Percentiles rank a stretch among this genome's conserved stretches.
Conservation (phyloP, 2,888 invertebrate species). For the Campoplex nolae region DNA sequence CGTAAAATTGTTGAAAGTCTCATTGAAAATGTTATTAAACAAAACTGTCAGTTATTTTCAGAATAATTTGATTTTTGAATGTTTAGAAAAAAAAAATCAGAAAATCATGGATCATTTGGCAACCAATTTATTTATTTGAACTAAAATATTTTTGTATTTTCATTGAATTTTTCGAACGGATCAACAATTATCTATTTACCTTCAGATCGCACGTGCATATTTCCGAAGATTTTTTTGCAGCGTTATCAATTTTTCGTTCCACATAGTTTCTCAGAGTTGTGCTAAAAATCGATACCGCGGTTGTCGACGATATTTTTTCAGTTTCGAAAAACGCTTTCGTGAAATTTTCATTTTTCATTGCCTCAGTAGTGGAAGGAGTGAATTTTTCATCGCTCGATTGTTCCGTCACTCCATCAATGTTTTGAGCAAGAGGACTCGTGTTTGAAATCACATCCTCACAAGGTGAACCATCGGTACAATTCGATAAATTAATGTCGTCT, state of each 20-base stretch:
- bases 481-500: conserved; percentile 62
- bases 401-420: conserved; percentile 25
- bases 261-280: conserved; percentile 37
- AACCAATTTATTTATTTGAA: not conserved
- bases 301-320: conserved; percentile 49
- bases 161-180: not conserved
- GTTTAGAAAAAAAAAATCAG: not conserved
- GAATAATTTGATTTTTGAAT: not conserved
- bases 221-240: conserved; percentile 76
- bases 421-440: conserved; percentile 54
- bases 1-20: not conserved
- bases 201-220: conserved; percentile 87
- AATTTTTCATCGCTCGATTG: conserved; percentile 5
- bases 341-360: conserved; percentile 37
- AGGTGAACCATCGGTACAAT: conserved; percentile 73
- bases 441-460: conserved; percentile 71
- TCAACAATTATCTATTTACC: conserved; percentile 78
- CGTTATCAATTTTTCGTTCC: conserved; percentile 12
- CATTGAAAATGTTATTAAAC: not conserved
- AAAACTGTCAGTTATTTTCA: not conserved
- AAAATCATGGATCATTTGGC: not conserved
- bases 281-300: conserved; percentile 8
- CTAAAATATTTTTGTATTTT: not conserved
- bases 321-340: conserved; percentile 35
- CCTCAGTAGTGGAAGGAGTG: conserved; percentile 35